Base-by-base conservation (phyloP, 2,113 vertebrate genomes). In the Coreoperca whiteheadi region DNA sequence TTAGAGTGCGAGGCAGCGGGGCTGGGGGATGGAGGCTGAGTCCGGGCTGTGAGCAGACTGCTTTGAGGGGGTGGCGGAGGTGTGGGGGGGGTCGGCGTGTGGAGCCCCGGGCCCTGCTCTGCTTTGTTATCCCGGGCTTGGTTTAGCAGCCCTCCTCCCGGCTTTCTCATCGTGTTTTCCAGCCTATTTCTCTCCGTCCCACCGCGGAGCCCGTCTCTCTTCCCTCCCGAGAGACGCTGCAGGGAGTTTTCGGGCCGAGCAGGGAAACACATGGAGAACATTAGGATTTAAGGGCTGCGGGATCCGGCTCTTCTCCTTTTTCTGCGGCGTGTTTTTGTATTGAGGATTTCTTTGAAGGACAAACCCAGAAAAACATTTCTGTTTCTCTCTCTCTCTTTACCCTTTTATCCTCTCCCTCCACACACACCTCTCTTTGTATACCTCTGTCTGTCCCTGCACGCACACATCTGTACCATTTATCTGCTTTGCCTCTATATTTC, bases 1-100 rank as follows among this genome's bases (percentile, higher is more conserved):
- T 70, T 60, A 25, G 74, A 82, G 89, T 21, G 81, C 74, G 43
- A 51, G 82, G 77, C 83, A 50, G 89, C 88, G 78, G 64, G 81
- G 84, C 72, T 48, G 87, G 85, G 89, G 79, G 90, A 90, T 92
- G 92, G 92, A 89, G 88, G 84, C 84, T 78, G 16, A 39, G 90
- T 66, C 78, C 84, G 73, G 84, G 64, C 84, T 79, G 87, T 89
- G 86, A 89, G 80, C 79, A 70, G 78, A n/a, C 79, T 74, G 76
- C 37, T 70, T 61, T 64, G 5, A 73, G 81, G 81, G 68, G 84
- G 46, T 67, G 81, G 28, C 0, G 82, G 85, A 79, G 86, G 85
- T 72, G 85, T 83, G 84, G 84, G 89, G 89, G 84, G 86, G 91
- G 88, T 92, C 80, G 82, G 21, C 60, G 87, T 64, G 82, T 53